A percentile compares a stretch with the other conserved stretches of the same genome.
These are phyloP conservation scores for Charadrius vociferus DNA, from an alignment of 2,113 vertebrate genomes.

Conservation along the genomic window DNA sequence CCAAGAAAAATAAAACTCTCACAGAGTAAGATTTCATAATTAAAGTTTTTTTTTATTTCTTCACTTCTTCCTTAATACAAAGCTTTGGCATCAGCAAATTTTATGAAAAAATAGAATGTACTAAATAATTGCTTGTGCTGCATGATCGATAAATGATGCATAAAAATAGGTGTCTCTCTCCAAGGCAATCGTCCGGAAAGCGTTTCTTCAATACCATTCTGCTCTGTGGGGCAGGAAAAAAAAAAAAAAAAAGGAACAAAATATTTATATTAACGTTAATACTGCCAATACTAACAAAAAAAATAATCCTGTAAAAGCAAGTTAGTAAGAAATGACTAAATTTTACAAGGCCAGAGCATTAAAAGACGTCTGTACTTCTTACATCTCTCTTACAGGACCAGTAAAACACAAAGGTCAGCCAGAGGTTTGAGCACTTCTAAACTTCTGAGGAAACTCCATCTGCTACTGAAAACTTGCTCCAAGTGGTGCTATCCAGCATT, in stretches of 20 bases:
- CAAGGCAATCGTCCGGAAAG: constrained; percentile 72
- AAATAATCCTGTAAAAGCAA: neutral
- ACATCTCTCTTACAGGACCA: neutral
- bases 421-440: neutral
- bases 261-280: constrained; percentile 53
- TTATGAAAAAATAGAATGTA: constrained; percentile 84
- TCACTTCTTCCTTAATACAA: constrained; percentile 81
- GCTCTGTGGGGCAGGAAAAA: constrained; percentile 73
- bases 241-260: constrained; percentile 36
- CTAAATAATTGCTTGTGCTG: constrained; percentile 80
- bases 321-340: neutral
- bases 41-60: constrained; percentile 66
- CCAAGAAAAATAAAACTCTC: constrained; percentile 31
- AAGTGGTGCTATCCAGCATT: neutral
- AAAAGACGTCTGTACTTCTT: neutral
- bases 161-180: constrained; percentile 81
- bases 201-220: constrained; percentile 83
- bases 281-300: neutral
- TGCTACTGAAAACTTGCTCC: neutral
- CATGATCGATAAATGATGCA: constrained; percentile 81
- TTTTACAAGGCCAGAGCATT: neutral
- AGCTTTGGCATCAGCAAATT: constrained; percentile 84
- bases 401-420: neutral
- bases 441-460: neutral
- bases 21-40: constrained; percentile 39